Evolutionary conservation across 2,113 vertebrate species (phyloP), one percentile per base, ranked within the genome.

Genomic region (Proteles cristata): DNA sequence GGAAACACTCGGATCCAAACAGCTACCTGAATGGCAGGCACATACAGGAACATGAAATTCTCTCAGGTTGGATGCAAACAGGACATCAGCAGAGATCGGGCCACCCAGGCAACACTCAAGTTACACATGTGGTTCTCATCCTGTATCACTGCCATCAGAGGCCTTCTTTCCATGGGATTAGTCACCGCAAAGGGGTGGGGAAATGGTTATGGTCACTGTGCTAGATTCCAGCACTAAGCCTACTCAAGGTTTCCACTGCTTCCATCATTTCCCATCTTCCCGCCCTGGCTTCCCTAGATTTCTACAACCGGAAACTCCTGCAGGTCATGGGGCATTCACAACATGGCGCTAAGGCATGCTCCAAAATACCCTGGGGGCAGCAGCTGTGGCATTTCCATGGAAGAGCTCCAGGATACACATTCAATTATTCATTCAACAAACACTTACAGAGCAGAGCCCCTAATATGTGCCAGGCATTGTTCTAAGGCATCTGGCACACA

Each of bases 131-230:
- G 1, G 9, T 63, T 77, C 81, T 77, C 26, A 50, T 26, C 2
- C 26, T 66, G 9, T 55, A 4, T 21, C 7, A 45, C 31, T 45
- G 12, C 43, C 2, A 5, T 58, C 5, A 84, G 43, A 69, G 28
- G 12, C 16, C 28, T 5, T 79, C n/a, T 74, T 80, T 45, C 25
- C 16, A 12, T 0, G 5, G 69, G 53, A n/a, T 0, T 25, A 35
- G 23, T 61, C 35, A 81, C 10, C 68, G 65, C 35, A 21, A 69
- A 77, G 33, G 21, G 2, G 3, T 2, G 5, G 7, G n/a, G 14
- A 0, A 28, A 45, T 7, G 21, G 11, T 48, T 31, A 1, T 1
- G 9, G 11, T 1, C 3, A 9, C 33, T 26, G 6, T 25, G 69
- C 48, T 45, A 16, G 77, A 58, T 63, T 68, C 79, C 12, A 53